Evolutionary conservation across 2,888 invertebrate species (phyloP).

Genomic region (Pristionchus maxplancki): DNA sequence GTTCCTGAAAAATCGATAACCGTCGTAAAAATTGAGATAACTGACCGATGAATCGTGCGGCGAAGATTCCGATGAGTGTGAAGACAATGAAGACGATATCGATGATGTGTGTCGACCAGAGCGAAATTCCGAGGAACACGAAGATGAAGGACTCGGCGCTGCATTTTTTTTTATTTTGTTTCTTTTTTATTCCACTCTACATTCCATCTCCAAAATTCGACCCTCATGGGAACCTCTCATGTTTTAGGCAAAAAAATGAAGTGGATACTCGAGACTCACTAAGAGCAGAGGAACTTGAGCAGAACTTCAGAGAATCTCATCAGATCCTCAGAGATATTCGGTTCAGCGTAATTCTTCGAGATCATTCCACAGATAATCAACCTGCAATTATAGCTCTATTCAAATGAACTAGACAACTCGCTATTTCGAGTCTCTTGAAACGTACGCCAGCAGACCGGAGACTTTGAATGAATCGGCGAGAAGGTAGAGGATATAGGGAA

Average conservation of each 20-base stretch:
- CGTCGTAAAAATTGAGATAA: conserved; percentile 79
- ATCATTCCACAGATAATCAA: conserved; percentile 53
- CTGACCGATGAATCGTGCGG: conserved; percentile 48
- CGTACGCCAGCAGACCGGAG: conserved; percentile 98
- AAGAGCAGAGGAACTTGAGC: conserved; percentile 51
- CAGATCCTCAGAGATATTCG: conserved; percentile 49
- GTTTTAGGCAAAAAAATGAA: not conserved
- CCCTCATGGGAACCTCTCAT: not conserved
- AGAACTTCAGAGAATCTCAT: conserved; percentile 49
- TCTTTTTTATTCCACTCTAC: not conserved
- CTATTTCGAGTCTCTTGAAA: too few species aligned
- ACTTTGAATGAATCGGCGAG: conserved; percentile 98
- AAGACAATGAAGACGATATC: conserved; percentile 94
- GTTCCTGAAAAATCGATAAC: conserved; percentile 60
- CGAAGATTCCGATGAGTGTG: conserved; percentile 85
- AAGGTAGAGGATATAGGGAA: conserved; percentile 96
- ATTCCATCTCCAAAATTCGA: not conserved
- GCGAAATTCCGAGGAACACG: conserved; percentile 98
- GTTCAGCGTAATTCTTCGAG: conserved; percentile 51
- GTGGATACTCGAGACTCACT: conserved; percentile 27
- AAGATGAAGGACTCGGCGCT: conserved; percentile 98
- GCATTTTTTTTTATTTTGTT: conserved; percentile 47
- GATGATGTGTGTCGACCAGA: conserved; percentile 93
- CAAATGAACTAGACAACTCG: not conserved
- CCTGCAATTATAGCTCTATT: not conserved